Percentiles rank a stretch among this genome's conserved stretches.
Evolutionary conservation across 2,888 invertebrate genomes (phyloP).

Genomic region (Globia sparganii): DNA sequence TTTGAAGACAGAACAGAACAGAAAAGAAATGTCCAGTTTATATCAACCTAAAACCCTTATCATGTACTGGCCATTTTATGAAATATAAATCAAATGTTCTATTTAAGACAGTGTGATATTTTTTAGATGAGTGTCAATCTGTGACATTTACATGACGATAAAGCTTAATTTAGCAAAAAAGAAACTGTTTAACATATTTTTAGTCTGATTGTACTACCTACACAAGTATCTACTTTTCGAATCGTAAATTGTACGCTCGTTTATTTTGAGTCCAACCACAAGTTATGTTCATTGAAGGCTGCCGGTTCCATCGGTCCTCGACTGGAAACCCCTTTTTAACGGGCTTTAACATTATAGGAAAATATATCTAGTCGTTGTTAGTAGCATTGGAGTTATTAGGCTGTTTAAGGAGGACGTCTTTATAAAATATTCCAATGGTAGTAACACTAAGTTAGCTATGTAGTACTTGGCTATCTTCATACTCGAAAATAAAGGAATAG

Average conservation of each 20-base stretch:
- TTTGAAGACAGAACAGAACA: neutral
- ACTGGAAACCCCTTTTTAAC: constrained; percentile 56
- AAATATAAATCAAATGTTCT: too few species aligned
- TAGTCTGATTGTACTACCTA: constrained; percentile 2
- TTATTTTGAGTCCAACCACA: constrained; percentile 59
- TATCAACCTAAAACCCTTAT: neutral
- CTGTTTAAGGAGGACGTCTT: neutral
- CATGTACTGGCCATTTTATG: neutral
- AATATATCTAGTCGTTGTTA: constrained; percentile 52
- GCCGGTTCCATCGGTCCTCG: constrained; percentile 40
- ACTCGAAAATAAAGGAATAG: neutral
- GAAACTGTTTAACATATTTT: neutral
- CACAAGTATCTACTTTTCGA: constrained; percentile 14
- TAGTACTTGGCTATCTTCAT: neutral
- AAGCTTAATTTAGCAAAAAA: neutral
- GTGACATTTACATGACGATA: neutral
- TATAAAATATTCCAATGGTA: constrained; percentile 1
- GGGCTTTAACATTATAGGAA: constrained; percentile 55
- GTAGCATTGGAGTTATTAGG: constrained; percentile 24
- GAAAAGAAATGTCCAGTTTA: neutral
- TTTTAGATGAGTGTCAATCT: neutral
- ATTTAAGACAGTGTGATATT: neutral
- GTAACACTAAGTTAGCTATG: neutral
- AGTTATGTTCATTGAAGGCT: constrained; percentile 61
- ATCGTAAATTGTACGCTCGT: constrained; percentile 57